A percentile compares a stretch with the other conserved stretches of the same genome.
These are phyloP conservation scores for Novumbra hubbsi DNA, from an alignment of 2,797 vertebrate genomes.

Conservation along the genomic window DNA sequence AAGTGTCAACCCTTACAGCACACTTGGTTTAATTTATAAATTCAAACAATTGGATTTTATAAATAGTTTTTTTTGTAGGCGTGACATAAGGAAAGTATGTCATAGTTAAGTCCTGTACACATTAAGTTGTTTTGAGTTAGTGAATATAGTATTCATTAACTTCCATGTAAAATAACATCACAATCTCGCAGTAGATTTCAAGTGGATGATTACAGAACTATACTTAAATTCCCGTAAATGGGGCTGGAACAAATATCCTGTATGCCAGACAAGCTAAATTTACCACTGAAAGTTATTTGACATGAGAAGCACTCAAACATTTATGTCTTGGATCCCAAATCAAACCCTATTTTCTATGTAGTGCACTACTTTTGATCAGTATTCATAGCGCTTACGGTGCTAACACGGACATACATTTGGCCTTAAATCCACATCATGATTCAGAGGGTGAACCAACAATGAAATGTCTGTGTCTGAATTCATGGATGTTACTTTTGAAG, in stretches of 20 bases:
- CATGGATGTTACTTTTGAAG: background rate
- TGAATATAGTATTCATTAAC: conserved; percentile 36
- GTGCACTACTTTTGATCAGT: background rate
- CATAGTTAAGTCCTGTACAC: background rate
- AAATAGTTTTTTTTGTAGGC: background rate
- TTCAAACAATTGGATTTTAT: background rate
- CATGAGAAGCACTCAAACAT: background rate
- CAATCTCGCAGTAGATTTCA: background rate
- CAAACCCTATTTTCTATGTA: background rate
- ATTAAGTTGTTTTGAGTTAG: background rate
- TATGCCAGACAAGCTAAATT: background rate
- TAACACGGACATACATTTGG: background rate
- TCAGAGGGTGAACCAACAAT: background rate
- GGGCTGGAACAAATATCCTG: conserved; percentile 6
- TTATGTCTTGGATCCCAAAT: background rate
- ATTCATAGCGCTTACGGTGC: background rate
- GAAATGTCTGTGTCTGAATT: background rate
- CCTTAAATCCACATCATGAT: background rate
- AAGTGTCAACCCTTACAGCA: background rate
- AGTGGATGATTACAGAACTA: conserved; percentile 6
- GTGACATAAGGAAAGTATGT: background rate
- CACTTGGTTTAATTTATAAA: background rate
- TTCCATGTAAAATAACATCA: conserved; percentile 5
- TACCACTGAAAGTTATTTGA: background rate
- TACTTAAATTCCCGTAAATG: conserved; percentile 18